Evolutionary conservation across 1,140 invertebrate genomes (phyloP).

Genomic region (Drosophila mayri): DNA sequence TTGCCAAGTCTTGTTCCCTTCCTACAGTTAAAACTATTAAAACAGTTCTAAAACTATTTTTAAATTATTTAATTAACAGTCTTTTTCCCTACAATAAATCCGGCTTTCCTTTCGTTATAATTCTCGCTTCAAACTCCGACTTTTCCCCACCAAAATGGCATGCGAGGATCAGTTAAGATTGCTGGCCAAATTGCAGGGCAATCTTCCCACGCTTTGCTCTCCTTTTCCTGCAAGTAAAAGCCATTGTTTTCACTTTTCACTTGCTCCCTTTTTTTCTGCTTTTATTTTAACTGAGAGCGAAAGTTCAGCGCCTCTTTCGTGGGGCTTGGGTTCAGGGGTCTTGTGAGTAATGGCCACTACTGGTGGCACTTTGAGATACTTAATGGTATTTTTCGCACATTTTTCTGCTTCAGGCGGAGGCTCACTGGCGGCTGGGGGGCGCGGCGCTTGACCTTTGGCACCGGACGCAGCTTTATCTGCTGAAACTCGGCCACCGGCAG

Average conservation of each 20-base stretch:
- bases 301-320: constrained; percentile 21
- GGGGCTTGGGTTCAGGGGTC: constrained; percentile 4
- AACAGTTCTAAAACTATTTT: not conserved
- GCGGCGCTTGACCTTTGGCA: constrained; percentile 76
- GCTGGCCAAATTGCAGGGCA: constrained; percentile 7
- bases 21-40: too few species aligned
- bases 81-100: not conserved
- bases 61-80: not conserved
- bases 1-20: not conserved
- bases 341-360: not conserved
- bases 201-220: constrained; percentile 40
- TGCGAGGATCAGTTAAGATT: constrained; percentile 14
- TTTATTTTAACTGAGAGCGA: constrained; percentile 22
- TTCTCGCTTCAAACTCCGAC: not conserved
- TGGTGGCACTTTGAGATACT: constrained; percentile 14
- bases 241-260: constrained; percentile 47
- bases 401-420: constrained; percentile 58
- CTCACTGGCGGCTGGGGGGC: constrained; percentile 69
- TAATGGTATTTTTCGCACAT: constrained; percentile 55
- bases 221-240: constrained; percentile 6
- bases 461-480: constrained; percentile 75
- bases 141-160: not conserved
- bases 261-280: constrained; percentile 3
- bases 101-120: not conserved
- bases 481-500: constrained; percentile 78